Evolutionary conservation across 2,113 vertebrate genomes (phyloP).

Genomic region (Cyphomyrus plagiostoma): DNA sequence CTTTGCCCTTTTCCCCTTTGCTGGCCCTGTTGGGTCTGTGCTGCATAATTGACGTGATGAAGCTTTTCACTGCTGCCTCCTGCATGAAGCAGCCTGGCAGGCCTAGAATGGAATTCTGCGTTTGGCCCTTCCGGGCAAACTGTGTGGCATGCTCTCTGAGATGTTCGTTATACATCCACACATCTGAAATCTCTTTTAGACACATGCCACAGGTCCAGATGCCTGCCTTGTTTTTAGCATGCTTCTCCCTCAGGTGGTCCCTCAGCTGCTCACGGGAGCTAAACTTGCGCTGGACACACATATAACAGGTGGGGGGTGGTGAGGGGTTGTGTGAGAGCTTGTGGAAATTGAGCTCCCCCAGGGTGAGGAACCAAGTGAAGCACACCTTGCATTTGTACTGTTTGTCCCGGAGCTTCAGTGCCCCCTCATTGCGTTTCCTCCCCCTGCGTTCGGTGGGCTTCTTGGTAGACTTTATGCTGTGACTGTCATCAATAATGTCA

Average conservation of each 20-base stretch:
- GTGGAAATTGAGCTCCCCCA: constrained; percentile 89
- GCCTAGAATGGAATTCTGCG: constrained; percentile 68
- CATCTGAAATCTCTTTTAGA: constrained; percentile 83
- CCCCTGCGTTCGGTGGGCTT: constrained; percentile 53
- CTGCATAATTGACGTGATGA: constrained; percentile 77
- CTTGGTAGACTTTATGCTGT: constrained; percentile 46
- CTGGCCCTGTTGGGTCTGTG: constrained; percentile 60
- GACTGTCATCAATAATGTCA: constrained; percentile 29
- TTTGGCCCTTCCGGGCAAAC: constrained; percentile 84
- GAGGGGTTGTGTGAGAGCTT: constrained; percentile 88
- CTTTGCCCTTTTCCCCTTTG: constrained; percentile 50
- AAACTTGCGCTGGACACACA: constrained; percentile 96
- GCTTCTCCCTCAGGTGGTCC: constrained; percentile 88
- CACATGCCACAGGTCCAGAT: constrained; percentile 98
- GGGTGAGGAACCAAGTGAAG: constrained; percentile 85
- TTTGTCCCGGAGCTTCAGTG: constrained; percentile 71
- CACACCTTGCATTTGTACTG: constrained; percentile 93
- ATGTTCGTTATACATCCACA: constrained; percentile 98
- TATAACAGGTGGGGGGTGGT: constrained; percentile 92
- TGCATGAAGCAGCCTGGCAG: constrained; percentile 69
- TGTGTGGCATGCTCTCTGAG: constrained; percentile 86
- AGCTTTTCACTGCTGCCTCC: constrained; percentile 68
- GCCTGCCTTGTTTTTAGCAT: constrained; percentile 79
- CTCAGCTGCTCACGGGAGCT: constrained; percentile 86
- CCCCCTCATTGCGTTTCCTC: constrained; percentile 54